Base-by-base conservation (phyloP, 2,888 invertebrate genomes). In the Thereva nobilitata region DNA sequence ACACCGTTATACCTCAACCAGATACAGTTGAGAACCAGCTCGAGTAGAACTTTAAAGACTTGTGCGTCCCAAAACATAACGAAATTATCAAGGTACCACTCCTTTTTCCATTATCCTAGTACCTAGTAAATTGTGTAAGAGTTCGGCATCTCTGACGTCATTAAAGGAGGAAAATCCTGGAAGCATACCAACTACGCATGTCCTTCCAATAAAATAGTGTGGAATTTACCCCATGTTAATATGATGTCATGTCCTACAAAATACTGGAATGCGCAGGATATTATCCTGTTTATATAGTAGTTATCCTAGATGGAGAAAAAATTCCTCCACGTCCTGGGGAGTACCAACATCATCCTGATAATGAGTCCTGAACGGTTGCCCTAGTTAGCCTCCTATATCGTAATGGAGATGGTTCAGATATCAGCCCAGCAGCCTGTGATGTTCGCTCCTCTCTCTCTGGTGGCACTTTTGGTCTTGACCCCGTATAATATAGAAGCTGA, bases 81-180 rank as follows among this genome's bases (percentile, higher is more conserved):
- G 41, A 61, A 61, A 53, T 64, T 64, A 53, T 45, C 35, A 42
- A 64, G 53, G 64, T 64, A 64, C 64, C 64, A 64, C 53, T 64
- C 64, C 64, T 64, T 64, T 63, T 64, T 52, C 53, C 64, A 49
- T 35, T 41, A 10, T 50, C 23, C 23, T 23, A 23, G 23, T 23
- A 23, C 23, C 23, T 23, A 44, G 53, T 53, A 64, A 53, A 44
- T 53, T 64, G 37, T 64, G 52, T 44, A 42, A 53, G 44, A 5
- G 23, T 44, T 12, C 53, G 34, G 44, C 44, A 34, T 37, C 37
- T 42, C 45, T 64, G 64, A 64, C 64, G 64, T 64, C 64, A 64
- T 53, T 42, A 44, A 52, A 50, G 23, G 2, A 23, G 64, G 53
- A 50, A 53, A 53, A 37, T 12, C 5, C 35, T 53, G 53, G 53